phyloP scores from a whole-genome alignment of 2,888 invertebrate species.

The Myopa testacea region DNA sequence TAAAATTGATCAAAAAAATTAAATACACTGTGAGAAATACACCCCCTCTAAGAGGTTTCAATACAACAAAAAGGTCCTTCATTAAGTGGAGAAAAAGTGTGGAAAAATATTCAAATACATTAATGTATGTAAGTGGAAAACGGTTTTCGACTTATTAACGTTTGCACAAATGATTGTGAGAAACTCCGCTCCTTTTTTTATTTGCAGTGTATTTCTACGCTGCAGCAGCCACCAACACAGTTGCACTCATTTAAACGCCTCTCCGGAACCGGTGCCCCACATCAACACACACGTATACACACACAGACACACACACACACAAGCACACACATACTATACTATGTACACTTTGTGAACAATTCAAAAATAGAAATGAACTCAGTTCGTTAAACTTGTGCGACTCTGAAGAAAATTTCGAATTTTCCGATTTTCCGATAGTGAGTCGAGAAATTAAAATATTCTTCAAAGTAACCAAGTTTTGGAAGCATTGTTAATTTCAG shows the following conservation, averaged over 20 bases:
- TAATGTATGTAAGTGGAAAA: neutral
- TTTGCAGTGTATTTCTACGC: conserved; percentile 10
- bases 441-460: conserved; percentile 39
- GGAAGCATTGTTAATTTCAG: neutral
- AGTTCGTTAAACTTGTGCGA: conserved; percentile 68
- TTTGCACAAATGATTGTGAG: too few relatives aligned
- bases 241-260: neutral
- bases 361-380: conserved; percentile 70
- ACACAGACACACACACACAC: conserved; percentile 19
- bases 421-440: conserved; percentile 13
- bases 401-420: conserved; percentile 28
- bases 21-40: neutral
- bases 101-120: neutral
- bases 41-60: too few relatives aligned
- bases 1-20: too few relatives aligned
- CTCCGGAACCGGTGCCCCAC: neutral
- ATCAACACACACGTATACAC: neutral
- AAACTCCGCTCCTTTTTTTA: neutral
- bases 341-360: conserved; percentile 35
- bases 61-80: too few relatives aligned
- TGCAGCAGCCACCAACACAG: conserved; percentile 20
- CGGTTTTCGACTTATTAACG: too few relatives aligned
- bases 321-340: conserved; percentile 19
- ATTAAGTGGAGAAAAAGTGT: too few relatives aligned
- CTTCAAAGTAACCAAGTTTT: conserved; percentile 33